phyloP scores from a whole-genome alignment of 2,888 invertebrate genomes.

The Hypomecis punctinalis region DNA sequence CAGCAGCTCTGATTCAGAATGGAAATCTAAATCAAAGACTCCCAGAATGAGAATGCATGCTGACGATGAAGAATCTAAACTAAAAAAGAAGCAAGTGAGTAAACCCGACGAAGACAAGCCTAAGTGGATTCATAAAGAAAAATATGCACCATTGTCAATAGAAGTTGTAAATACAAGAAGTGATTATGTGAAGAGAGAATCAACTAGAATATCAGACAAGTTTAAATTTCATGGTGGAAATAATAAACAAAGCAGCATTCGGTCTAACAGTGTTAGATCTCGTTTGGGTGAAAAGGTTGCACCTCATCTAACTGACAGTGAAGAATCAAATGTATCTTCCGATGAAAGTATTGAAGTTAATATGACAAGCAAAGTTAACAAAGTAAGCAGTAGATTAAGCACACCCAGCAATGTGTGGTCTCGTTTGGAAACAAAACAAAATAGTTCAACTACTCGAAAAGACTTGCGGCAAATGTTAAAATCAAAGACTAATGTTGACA shows the following conservation, averaged over 20 bases:
- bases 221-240: slow-evolving; percentile 60
- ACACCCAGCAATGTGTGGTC: slow-evolving; percentile 84
- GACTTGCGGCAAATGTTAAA: slow-evolving; percentile 65
- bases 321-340: slow-evolving; percentile 60
- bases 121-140: slow-evolving; percentile 48
- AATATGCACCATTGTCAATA: slow-evolving; percentile 74
- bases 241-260: slow-evolving; percentile 51
- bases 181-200: slow-evolving; percentile 60
- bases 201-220: slow-evolving; percentile 71
- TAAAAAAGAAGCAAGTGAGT: slow-evolving; percentile 58
- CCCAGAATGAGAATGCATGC: slow-evolving; percentile 95
- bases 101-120: slow-evolving; percentile 46
- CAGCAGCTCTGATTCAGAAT: slow-evolving; percentile 81
- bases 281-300: slow-evolving; percentile 70
- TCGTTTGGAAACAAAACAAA: slow-evolving; percentile 73
- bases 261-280: slow-evolving; percentile 58
- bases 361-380: slow-evolving; percentile 83
- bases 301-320: slow-evolving; percentile 38
- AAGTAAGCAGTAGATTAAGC: slow-evolving; percentile 64
- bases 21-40: slow-evolving; percentile 86
- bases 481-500: slow-evolving; percentile 61
- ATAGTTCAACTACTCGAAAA: slow-evolving; percentile 51
- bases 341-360: slow-evolving; percentile 66
- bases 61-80: slow-evolving; percentile 92
- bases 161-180: slow-evolving; percentile 71